A percentile compares a stretch with the other conserved stretches of the same genome.
phyloP scores from a whole-genome alignment of 2,113 vertebrate species.

The Panurus biarmicus region DNA sequence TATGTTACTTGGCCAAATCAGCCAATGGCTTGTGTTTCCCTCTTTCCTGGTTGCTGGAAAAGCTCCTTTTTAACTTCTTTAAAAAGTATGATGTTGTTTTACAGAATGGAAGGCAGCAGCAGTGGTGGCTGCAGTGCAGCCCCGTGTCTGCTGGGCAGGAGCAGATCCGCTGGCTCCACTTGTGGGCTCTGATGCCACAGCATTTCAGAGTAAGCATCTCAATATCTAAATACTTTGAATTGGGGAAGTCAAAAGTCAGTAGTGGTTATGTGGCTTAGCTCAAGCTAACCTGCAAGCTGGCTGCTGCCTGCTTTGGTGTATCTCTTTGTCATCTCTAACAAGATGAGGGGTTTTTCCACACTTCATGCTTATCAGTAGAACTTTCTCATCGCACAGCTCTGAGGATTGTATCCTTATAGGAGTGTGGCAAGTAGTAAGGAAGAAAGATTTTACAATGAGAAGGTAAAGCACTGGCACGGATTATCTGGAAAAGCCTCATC shows the following conservation, averaged over 20 bases:
- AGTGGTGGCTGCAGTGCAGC: accelerated
- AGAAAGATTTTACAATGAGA: background rate
- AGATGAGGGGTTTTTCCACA: background rate
- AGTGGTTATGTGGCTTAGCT: background rate
- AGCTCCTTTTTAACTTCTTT: background rate
- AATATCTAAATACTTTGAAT: background rate
- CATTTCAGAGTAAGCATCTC: background rate
- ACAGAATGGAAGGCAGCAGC: background rate
- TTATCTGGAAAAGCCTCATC: background rate
- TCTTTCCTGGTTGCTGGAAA: background rate
- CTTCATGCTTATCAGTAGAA: background rate
- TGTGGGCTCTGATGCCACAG: background rate
- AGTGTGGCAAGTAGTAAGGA: background rate
- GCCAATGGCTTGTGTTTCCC: background rate
- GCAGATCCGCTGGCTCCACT: background rate
- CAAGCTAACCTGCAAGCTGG: background rate
- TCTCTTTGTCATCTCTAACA: background rate
- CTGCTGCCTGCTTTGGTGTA: background rate
- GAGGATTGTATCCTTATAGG: accelerated
- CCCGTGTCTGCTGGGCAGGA: background rate
- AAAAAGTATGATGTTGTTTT: accelerated
- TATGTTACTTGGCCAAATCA: background rate
- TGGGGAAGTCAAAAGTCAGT: background rate
- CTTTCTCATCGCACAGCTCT: background rate
- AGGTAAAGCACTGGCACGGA: background rate